Base-by-base conservation (phyloP, 2,113 vertebrate genomes). In the Dromaius novaehollandiae region DNA sequence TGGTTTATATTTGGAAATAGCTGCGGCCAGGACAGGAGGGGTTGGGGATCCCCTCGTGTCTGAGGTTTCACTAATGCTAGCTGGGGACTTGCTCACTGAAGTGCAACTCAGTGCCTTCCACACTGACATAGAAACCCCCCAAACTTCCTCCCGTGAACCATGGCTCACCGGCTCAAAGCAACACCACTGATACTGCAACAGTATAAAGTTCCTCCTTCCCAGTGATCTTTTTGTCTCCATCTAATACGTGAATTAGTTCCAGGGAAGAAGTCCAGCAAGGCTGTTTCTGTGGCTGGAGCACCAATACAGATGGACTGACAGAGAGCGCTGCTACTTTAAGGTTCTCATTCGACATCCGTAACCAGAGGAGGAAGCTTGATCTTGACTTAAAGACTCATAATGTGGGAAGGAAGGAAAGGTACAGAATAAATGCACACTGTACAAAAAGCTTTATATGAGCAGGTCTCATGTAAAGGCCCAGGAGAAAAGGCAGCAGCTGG, bases 251-350 rank as follows among this genome's bases (percentile, higher is more conserved):
- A 64, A 15, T 17, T 26, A 56, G 21, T 7, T 68, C 36, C 60
- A 70, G 30, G 70, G 74, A 30, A 76, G 58, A 26, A 58, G 12
- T 25, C 6, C 64, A 88, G 77, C n/a, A n/a, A 19, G 26, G 79
- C 74, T 68, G 46, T 11, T 56, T 44, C 46, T 17, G 12, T 65
- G 69, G 28, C 66, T 55, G 71, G 60, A 92, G 70, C 56, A 40
- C 9, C 0, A 2, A 11, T 3, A 11, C n/a, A 50, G 30, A 21
- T 15, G 48, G 70, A 40, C 0, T 13, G 68, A 42, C 40, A 40
- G 44, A 38, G 50, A 74, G n/a, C 82, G 77, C 58, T 32, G 0
- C 20, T 50, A 26, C 38, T 34, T 14, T 0, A 11, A 38, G 38
- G n/a, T 8, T 60, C n/a, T 46, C 38, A 24, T 11, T 75, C 32